A percentile compares a stretch with the other conserved stretches of the same genome.
phyloP scores from a whole-genome alignment of 2,113 vertebrate genomes.

The Sander lucioperca region DNA sequence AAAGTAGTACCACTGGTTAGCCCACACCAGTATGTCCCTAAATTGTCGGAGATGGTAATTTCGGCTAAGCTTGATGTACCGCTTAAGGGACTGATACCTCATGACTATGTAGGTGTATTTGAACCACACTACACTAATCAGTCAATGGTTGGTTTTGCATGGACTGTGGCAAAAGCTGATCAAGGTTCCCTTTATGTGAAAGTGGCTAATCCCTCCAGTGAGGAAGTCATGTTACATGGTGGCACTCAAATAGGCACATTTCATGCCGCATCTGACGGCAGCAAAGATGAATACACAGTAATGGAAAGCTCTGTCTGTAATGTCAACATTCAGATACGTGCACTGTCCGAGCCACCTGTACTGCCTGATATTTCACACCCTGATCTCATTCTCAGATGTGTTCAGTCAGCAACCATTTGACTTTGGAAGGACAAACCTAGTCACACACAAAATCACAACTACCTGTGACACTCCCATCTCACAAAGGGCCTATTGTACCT shows the following conservation, averaged over 20 bases:
- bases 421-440: not conserved
- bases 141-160: too few species aligned
- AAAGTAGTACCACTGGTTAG: too few species aligned
- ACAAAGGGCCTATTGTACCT: too few species aligned
- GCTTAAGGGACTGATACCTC: too few species aligned
- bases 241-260: not conserved
- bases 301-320: not conserved
- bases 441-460: not conserved
- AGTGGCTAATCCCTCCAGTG: not conserved
- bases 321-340: not conserved
- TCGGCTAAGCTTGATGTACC: too few species aligned
- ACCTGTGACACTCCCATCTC: not conserved
- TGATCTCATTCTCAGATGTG: not conserved
- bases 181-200: not conserved
- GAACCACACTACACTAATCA: too few species aligned
- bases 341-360: not conserved
- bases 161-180: too few species aligned
- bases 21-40: too few species aligned
- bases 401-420: not conserved
- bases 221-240: slow-evolving; percentile 3
- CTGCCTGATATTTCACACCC: not conserved
- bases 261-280: not conserved
- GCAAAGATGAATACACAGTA: not conserved
- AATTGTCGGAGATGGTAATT: too few species aligned
- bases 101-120: too few species aligned